Base-by-base conservation (phyloP, 2,888 invertebrate species). In the Alloplasta piceator region DNA sequence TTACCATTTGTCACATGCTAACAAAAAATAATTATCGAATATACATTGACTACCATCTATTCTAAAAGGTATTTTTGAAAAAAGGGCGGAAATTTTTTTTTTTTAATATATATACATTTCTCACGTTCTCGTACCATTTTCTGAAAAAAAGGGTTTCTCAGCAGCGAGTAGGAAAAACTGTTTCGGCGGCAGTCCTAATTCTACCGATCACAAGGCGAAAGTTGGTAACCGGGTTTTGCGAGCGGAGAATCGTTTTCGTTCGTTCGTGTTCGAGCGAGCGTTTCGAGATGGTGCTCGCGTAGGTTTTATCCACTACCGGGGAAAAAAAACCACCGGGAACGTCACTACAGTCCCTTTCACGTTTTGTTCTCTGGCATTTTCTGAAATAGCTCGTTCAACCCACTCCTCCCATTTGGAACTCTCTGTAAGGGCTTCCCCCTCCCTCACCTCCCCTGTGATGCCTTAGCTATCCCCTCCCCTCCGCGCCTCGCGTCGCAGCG, bases 251-350 rank as follows among this genome's bases (percentile, higher is more conserved):
- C 75, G 79, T 72, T 82, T 81, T 79, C 12, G 71, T 75, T 73
- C 84, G 86, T 26, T 26, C 26, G 26, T 26, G 85, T 88, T 87
- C 89, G 71, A 63, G 68, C 61, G 43, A 78, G 70, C 82, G 83
- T 87, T 73, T 85, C 86, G 87, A 89, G 89, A 89, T 90, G 90
- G 89, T 86, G 90, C 88, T 88, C 26, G 26, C 26, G 83, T 83
- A 84, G 84, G 78, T 81, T 60, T 82, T 63, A 73, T 58, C 48
- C 67, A 52, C 26, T 74, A n/a, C n/a, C n/a, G n/a, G n/a, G n/a
- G n/a, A n/a, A n/a, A n/a, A n/a, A 74, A 43, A 16, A 48, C 10
- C n/a, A n/a, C n/a, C n/a, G n/a, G 26, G 26, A 43, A 50, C 56
- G 52, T 46, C n/a, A 12, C 12, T 78, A 78, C 60, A 50, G 78